A percentile compares a stretch with the other conserved stretches of the same genome.
Evolutionary conservation across 2,113 vertebrate species (phyloP).

Genomic region (Coreoperca whiteheadi): DNA sequence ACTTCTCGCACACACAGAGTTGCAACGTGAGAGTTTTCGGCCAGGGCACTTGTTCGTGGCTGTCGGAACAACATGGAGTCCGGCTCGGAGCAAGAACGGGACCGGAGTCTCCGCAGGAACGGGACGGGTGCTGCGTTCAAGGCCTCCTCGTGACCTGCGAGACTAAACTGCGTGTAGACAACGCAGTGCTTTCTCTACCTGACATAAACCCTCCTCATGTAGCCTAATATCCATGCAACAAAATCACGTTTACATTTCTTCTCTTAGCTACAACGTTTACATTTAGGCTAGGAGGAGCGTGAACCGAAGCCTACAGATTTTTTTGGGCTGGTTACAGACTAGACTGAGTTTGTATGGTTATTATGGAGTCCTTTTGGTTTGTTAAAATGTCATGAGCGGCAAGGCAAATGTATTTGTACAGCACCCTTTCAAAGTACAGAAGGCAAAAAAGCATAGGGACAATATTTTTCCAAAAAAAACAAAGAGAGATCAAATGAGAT

Average conservation of each 20-base stretch:
- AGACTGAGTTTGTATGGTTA: not conserved
- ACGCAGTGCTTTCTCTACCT: not conserved
- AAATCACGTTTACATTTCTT: not conserved
- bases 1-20: conserved; percentile 71
- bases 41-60: conserved; percentile 77
- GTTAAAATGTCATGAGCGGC: not conserved
- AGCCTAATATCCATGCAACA: not conserved
- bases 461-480: not conserved
- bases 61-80: conserved; percentile 86
- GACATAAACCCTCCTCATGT: not conserved
- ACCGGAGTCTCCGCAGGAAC: conserved; percentile 49
- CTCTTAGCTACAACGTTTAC: not conserved
- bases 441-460: not conserved
- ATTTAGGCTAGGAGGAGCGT: too few species aligned
- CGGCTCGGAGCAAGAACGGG: conserved; percentile 63
- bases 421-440: not conserved
- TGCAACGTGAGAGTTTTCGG: conserved; percentile 82
- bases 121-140: conserved; percentile 54
- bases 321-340: not conserved
- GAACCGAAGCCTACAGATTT: not conserved
- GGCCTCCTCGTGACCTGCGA: not conserved
- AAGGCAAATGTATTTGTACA: not conserved
- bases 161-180: too few species aligned
- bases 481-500: not conserved
- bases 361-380: not conserved